Base-by-base conservation (phyloP, 2,888 invertebrate genomes). In the Troilus luridus region DNA sequence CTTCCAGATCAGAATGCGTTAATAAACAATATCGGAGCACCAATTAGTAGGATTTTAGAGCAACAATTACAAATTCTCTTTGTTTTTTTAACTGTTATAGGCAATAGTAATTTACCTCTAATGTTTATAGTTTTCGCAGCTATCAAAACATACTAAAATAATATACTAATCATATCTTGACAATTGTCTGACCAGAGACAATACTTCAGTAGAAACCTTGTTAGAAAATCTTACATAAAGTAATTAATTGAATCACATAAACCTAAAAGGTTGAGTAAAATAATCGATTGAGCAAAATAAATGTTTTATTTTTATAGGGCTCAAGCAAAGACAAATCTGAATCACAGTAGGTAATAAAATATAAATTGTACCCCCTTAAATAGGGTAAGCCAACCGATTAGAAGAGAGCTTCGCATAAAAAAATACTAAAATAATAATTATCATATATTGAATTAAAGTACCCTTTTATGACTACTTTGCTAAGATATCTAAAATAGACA, bases 91-190 rank as follows among this genome's bases (percentile, higher is more conserved):
- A 67, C 1, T 24, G 14, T 5, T 6, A 67, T 11, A 67, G 24
- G 12, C 14, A 24, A 67, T 24, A 24, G 24, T 14, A 24, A 67
- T 67, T 67, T n/a, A 64, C n/a, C n/a, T 1, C 5, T 19, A 62
- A 64, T 27, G 7, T 14, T 27, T 41, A 19, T 9, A 77, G 27
- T 41, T 7, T 6, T 41, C 11, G 8, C 17, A 85, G 56, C 54
- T 21, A 85, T 85, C 56, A 85, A 85, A 85, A 85, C 85, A 56
- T 85, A 85, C 5, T 56, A 85, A 85, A 85, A 85, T 85, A 85
- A 85, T 85, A 56, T n/a, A 85, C 19, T 56, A 56, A 85, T 85
- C 54, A 85, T 6, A 85, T 85, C 56, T 56, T 85, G 85, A 85
- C 85, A 85, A 85, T 85, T 8, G n/a, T n/a, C 12, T 10, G 85